Conservation (phyloP, 2,888 invertebrate genomes). For the Rotaria socialis region DNA sequence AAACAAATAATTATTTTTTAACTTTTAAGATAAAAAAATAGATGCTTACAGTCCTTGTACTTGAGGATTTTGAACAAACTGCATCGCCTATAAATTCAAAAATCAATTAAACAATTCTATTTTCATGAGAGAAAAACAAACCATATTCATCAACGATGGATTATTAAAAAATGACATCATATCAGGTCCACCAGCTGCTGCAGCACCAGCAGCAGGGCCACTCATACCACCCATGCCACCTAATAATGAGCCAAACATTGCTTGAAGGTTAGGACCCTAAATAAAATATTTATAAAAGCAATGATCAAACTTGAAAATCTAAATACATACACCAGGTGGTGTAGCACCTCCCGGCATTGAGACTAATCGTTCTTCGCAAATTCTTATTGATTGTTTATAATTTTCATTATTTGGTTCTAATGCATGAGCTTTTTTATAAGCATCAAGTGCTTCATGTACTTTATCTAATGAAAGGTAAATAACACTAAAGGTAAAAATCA, state of each 20-base stretch:
- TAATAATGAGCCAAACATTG: background rate
- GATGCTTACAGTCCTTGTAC: background rate
- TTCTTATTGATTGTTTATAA: slow-evolving; percentile 77
- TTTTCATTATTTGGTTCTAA: slow-evolving; percentile 86
- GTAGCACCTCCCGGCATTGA: background rate
- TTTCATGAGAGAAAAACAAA: no score
- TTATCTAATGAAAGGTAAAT: slow-evolving; percentile 78
- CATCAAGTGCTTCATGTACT: slow-evolving; percentile 76
- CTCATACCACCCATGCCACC: slow-evolving; percentile 26
- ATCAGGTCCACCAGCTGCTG: slow-evolving; percentile 41
- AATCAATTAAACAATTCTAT: no score
- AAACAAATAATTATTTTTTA: background rate
- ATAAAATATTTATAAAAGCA: no score
- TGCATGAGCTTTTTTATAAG: slow-evolving; percentile 79
- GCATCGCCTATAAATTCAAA: background rate
- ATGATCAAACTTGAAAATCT: no score
- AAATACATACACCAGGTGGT: background rate
- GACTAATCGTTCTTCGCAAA: slow-evolving; percentile 70
- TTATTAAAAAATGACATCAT: slow-evolving; percentile 69
- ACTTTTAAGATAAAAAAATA: background rate
- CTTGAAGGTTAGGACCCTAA: background rate
- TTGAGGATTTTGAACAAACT: slow-evolving; percentile 35
- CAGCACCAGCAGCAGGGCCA: background rate
- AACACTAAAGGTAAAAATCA: slow-evolving; percentile 60
- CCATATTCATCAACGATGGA: slow-evolving; percentile 77